phyloP scores from a whole-genome alignment of 2,888 invertebrate genomes.

The Nasonovia ribisnigri region DNA sequence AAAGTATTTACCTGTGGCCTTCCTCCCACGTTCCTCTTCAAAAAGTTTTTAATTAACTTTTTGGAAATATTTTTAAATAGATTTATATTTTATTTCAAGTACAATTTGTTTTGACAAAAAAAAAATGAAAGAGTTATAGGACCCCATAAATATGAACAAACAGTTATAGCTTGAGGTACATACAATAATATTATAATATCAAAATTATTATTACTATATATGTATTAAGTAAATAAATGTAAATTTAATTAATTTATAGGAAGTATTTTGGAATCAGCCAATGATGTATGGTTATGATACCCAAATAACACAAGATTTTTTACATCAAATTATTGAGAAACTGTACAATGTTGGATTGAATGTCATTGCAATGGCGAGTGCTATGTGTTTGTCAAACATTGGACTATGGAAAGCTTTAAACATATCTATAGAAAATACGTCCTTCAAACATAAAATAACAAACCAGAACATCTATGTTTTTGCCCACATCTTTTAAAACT shows the following conservation, averaged over 20 bases:
- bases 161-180: conserved; percentile 8
- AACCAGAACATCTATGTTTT: background rate
- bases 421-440: background rate
- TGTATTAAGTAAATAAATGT: too few species aligned
- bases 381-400: too few species aligned
- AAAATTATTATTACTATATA: too few species aligned
- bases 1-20: too few species aligned
- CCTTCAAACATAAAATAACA: background rate
- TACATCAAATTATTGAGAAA: background rate
- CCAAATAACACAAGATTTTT: background rate
- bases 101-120: too few species aligned
- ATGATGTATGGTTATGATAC: background rate
- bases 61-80: too few species aligned
- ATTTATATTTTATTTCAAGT: too few species aligned
- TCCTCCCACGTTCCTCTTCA: too few species aligned
- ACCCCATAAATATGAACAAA: background rate
- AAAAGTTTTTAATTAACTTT: too few species aligned
- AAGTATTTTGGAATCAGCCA: background rate
- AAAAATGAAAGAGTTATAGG: background rate
- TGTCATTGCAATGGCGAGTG: too few species aligned
- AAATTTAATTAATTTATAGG: background rate
- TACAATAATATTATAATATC: background rate
- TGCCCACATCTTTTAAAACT: background rate
- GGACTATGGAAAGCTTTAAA: conserved; percentile 1
- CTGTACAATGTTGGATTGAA: background rate